Evolutionary conservation across 2,888 invertebrate species (phyloP), one percentile per base, ranked within the genome.

Genomic region (Syrista parreyssii): DNA sequence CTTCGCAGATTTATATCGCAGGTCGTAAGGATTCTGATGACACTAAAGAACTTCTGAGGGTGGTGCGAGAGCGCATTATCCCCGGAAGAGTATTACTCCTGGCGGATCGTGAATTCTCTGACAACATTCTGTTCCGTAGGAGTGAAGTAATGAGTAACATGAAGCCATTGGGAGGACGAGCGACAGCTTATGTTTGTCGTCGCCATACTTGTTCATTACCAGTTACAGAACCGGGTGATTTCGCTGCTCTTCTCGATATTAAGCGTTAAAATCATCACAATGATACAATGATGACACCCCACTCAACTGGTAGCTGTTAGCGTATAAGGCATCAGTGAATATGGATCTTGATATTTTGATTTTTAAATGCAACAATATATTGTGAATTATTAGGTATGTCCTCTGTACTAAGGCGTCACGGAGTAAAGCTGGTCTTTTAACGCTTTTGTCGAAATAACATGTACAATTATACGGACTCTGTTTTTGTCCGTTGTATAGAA

Each of bases 121-220:
- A 89, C 55, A 89, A 90, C 55, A 86, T 92, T 78, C 83, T 93
- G 71, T 87, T 90, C 55, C 85, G 89, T 4, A 91, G 90, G 78
- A 90, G 92, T 73, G 89, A 91, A 91, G 92, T 93, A 78, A 87
- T 94, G 12, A 90, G 92, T 77, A 93, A 94, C 75, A 93, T 93
- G 86, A 92, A 93, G 75, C 92, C 93, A 6, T 90, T 93, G 0
- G 93, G 94, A 35, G 95, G 94, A 34, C 93, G 93, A 76, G 94
- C 96, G 0, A 94, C 95, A 0, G 96, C 95, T 33, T 96, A 95
- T 89, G 95, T 97, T n/a, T 97, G 97, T 89, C 93, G 95, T 11
- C 94, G 96, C 84, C 95, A 94, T 89, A 93, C 95, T 1, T 97
- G 97, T 90, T 95, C 95, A 9, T 91, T 96, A 76, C 97, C 97